phyloP scores from a whole-genome alignment of 2,797 vertebrate species.

The Peromyscus nudipes region DNA sequence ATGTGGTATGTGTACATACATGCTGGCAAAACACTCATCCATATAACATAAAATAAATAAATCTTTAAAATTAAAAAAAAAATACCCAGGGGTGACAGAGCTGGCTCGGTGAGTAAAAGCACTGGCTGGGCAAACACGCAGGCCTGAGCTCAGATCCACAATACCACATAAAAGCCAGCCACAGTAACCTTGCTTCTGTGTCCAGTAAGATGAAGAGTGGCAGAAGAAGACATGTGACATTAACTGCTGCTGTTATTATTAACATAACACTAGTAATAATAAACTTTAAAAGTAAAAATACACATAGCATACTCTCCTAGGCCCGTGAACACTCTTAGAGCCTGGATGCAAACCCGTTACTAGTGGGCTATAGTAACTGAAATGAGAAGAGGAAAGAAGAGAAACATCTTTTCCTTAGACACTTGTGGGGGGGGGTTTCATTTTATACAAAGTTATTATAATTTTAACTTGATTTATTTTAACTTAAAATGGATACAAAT shows the following conservation, averaged over 20 bases:
- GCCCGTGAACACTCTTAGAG: neutral
- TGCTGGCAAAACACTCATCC: no score
- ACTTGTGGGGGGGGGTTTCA: neutral
- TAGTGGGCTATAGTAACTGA: neutral
- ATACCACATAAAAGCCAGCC: neutral
- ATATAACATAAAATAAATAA: neutral
- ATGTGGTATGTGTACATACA: neutral
- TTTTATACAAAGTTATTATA: constrained; percentile 9
- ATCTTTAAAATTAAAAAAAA: neutral
- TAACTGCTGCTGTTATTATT: neutral
- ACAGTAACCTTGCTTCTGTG: neutral
- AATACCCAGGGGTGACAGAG: neutral
- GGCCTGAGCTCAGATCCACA: neutral
- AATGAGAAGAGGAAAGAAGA: neutral
- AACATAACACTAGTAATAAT: neutral
- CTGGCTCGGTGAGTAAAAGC: neutral
- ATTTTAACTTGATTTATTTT: constrained; percentile 9
- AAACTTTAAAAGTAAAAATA: neutral
- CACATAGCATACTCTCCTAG: neutral
- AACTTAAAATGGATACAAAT: constrained; percentile 15
- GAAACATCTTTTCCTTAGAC: neutral
- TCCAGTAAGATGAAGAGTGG: neutral
- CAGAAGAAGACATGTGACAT: neutral
- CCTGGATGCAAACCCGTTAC: neutral
- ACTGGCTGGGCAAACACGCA: neutral